Evolutionary conservation across 2,888 invertebrate genomes (phyloP), one percentile per base, ranked within the genome.

Genomic region (Latrodectus hesperus): DNA sequence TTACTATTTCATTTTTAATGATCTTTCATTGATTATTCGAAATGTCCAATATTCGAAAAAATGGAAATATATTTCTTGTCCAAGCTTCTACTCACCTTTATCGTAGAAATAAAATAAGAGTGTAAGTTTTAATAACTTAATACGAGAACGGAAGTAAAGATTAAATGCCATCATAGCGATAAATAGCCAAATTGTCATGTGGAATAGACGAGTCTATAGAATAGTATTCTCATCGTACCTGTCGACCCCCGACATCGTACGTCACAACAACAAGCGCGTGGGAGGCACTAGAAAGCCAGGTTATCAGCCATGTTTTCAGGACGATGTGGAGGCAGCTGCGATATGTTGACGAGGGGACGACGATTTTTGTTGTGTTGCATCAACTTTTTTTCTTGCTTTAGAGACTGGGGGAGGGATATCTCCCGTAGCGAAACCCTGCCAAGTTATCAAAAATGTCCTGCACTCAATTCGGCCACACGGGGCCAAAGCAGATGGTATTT

Each of bases 381-480:
- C 14, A 51, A 67, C 51, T 67, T 84, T 84, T 75, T 8, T 64
- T 83, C 70, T 64, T 71, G 60, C 16, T 72, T 14, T 16, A 11
- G 38, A 65, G 51, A n/a, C 26, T 65, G 52, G 74, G 80, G 73
- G 73, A 26, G 72, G 64, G 5, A 8, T 65, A 68, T 85, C 85
- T 79, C 85, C 80, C 70, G 79, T 70, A 70, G 85, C 74, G 84
- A 85, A 75, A 79, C 75, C 85, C 85, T 79, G 85, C 79, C 71
- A 85, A 85, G 85, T 80, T 80, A 85, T 80, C 79, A 70, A 75
- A 84, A 82, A 74, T 82, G 82, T 75, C 82, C 74, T 55, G 82
- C 74, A 74, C 74, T 82, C 82, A 82, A 67, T 74, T 67, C 67
- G 74, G 74, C 82, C 82, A 73, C 73, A 73, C 73, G 64, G 84